Conservation (phyloP, 1,140 invertebrate genomes). For the Adoxophyes honmai region DNA sequence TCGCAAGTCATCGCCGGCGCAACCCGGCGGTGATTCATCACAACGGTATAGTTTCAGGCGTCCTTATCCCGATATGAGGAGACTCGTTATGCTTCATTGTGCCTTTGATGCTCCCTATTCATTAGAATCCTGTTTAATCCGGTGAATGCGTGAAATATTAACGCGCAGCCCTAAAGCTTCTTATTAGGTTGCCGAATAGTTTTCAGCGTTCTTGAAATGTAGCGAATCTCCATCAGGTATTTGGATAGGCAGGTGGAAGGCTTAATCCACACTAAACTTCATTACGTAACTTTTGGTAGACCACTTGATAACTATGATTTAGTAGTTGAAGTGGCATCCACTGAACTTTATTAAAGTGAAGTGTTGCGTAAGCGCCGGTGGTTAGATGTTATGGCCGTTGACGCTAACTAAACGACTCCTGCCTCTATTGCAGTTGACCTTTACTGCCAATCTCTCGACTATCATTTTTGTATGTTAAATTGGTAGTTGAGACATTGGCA, state of each 20-base stretch:
- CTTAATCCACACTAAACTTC: no score
- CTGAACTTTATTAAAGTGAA: constrained; percentile 1
- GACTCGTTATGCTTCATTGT: constrained; percentile 33
- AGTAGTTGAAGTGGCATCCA: neutral
- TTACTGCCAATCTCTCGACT: neutral
- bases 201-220: no score
- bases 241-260: no score
- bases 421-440: neutral
- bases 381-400: neutral
- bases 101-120: no score
- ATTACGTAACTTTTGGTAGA: no score
- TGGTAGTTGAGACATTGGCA: no score
- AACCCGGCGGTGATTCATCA: constrained; percentile 27
- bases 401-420: constrained; percentile 4
- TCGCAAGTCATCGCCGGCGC: constrained; percentile 47
- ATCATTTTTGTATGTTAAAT: no score
- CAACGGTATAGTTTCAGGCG: constrained; percentile 28
- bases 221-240: no score
- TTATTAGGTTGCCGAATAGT: no score
- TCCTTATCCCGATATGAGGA: constrained; percentile 13
- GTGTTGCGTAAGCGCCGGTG: neutral
- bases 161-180: no score
- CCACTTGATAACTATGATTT: constrained; percentile 11
- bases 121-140: constrained; percentile 15
- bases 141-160: neutral